These are phyloP conservation scores for Ditula angustiorana DNA, from an alignment of 2,888 invertebrate genomes.

Conservation along the genomic window DNA sequence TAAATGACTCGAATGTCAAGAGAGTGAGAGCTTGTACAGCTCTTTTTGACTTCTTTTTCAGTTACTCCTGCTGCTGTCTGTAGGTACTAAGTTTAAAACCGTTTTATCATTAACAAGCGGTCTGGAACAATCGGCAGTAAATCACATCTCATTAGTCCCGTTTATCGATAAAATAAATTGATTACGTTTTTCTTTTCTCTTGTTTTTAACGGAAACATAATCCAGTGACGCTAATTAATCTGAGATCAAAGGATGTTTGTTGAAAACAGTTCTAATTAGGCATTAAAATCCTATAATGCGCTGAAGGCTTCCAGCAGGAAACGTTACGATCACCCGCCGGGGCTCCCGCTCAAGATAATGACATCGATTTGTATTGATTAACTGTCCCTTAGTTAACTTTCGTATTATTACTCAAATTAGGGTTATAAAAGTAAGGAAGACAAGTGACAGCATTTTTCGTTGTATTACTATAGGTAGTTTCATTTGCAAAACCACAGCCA, in stretches of 20 bases:
- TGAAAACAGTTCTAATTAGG: slow-evolving; percentile 34
- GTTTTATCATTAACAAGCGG: background rate
- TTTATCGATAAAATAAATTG: background rate
- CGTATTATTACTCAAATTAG: background rate
- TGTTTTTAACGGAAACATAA: slow-evolving; percentile 4
- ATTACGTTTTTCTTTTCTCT: background rate
- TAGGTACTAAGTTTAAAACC: background rate
- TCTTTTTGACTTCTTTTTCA: too few species aligned
- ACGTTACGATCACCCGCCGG: slow-evolving; percentile 9
- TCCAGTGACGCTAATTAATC: slow-evolving; percentile 24
- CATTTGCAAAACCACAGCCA: too few species aligned
- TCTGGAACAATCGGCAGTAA: background rate
- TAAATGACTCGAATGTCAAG: too few species aligned
- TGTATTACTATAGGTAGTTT: too few species aligned
- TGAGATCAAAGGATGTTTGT: slow-evolving; percentile 29
- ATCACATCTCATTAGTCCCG: background rate
- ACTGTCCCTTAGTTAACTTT: background rate
- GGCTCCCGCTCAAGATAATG: slow-evolving; percentile 15
- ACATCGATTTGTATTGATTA: slow-evolving; percentile 32
- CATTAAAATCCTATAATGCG: slow-evolving; percentile 31
- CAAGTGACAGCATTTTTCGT: too few species aligned
- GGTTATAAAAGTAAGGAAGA: background rate
- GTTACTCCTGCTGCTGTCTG: too few species aligned
- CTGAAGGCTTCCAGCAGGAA: background rate
- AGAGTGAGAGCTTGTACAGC: too few species aligned